These are phyloP conservation scores for Oscheius onirici DNA, from an alignment of 2,888 invertebrate species.

Conservation along the genomic window DNA sequence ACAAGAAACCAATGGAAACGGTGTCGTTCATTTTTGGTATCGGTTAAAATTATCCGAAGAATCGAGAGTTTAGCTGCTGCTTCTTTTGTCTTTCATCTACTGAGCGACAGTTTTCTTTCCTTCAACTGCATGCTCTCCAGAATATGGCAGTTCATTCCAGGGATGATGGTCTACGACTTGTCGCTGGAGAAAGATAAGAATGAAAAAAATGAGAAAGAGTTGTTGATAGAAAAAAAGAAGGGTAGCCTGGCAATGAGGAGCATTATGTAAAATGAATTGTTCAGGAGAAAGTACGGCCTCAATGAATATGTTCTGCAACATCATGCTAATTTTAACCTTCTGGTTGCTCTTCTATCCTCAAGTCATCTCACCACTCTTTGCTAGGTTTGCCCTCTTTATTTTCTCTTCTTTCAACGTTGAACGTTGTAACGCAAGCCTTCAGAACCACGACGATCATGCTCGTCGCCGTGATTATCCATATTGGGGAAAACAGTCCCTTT, in stretches of 20 bases:
- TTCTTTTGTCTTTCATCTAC: constrained; percentile 1
- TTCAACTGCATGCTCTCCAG: constrained; percentile 13
- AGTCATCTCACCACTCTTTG: not conserved
- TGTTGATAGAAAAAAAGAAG: not conserved
- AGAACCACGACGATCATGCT: not conserved
- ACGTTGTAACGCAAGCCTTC: too few species aligned
- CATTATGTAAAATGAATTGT: not conserved
- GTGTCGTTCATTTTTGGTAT: not conserved
- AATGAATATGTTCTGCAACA: not conserved
- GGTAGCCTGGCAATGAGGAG: not conserved
- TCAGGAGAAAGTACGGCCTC: not conserved
- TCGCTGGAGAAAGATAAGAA: not conserved
- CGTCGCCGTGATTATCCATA: not conserved
- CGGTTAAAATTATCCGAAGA: not conserved
- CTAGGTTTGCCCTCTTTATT: not conserved
- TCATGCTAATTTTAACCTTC: not conserved
- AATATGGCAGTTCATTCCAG: constrained; percentile 19
- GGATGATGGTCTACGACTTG: not conserved
- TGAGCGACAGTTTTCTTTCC: not conserved
- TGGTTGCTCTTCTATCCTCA: not conserved
- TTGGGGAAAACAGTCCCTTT: not conserved
- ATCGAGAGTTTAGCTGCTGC: not conserved
- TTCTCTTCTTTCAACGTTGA: too few species aligned
- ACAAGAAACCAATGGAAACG: not conserved
- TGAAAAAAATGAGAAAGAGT: not conserved